A percentile compares a stretch with the other conserved stretches of the same genome.
These are phyloP conservation scores for Micromys minutus DNA, from an alignment of 2,113 vertebrate genomes.

Conservation along the genomic window DNA sequence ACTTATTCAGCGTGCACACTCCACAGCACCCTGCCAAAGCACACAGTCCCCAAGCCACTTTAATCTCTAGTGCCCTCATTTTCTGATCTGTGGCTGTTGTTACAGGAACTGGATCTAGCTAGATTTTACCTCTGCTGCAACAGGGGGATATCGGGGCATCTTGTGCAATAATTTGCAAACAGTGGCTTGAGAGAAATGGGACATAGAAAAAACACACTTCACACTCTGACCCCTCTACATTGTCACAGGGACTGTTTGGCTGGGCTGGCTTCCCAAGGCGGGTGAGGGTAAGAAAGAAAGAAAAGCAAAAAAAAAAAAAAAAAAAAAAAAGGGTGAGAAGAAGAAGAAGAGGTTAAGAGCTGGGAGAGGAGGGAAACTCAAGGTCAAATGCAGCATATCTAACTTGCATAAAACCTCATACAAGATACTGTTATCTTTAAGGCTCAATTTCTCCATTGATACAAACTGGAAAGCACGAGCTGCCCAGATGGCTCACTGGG, in stretches of 20 bases:
- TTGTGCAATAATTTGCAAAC: conserved; percentile 78
- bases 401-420: neutral
- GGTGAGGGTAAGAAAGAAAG: neutral
- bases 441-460: neutral
- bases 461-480: neutral
- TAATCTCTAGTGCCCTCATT: conserved; percentile 77
- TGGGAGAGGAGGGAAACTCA: neutral
- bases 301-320: neutral
- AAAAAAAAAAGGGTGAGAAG: neutral
- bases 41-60: conserved; percentile 80
- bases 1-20: conserved; percentile 81
- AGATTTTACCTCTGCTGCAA: conserved; percentile 76
- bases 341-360: conserved; percentile 4
- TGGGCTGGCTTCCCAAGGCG: conserved; percentile 43
- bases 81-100: conserved; percentile 84
- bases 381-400: neutral
- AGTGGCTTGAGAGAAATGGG: conserved; percentile 75
- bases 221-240: conserved; percentile 52
- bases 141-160: conserved; percentile 68
- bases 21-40: conserved; percentile 81
- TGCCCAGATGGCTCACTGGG: neutral
- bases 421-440: neutral
- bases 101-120: conserved; percentile 83
- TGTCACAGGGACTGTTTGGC: conserved; percentile 60
- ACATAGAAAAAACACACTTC: conserved; percentile 62